Evolutionary conservation across 2,113 vertebrate species (phyloP).

Genomic region (Malaclemys terrapin): DNA sequence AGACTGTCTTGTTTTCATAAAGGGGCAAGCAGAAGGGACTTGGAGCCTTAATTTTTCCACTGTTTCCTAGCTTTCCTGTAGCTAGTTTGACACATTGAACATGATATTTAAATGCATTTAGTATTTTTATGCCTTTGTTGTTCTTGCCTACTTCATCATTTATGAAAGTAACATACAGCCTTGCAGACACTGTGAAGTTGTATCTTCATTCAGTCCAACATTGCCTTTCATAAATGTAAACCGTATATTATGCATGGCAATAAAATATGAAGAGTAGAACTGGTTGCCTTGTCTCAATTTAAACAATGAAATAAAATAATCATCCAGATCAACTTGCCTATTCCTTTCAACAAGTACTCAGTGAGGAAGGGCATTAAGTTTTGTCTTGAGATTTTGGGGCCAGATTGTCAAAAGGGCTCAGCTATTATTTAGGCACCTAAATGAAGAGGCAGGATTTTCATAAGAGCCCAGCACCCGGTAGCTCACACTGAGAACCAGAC

Average conservation of each 20-base stretch:
- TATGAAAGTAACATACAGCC: not conserved
- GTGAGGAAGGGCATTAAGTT: not conserved
- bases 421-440: not conserved
- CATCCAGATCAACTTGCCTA: not conserved
- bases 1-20: not conserved
- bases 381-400: not conserved
- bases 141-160: slow-evolving; percentile 11
- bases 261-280: slow-evolving; percentile 20
- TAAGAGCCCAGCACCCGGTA: not conserved
- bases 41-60: not conserved
- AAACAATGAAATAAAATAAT: not conserved
- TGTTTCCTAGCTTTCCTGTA: not conserved
- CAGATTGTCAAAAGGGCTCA: not conserved
- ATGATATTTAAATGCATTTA: not conserved
- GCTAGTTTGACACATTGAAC: not conserved
- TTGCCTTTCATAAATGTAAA: not conserved
- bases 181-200: not conserved
- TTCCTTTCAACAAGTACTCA: not conserved
- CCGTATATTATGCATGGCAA: not conserved
- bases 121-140: slow-evolving; percentile 15
- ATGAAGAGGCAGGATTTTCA: not conserved
- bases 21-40: not conserved
- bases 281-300: not conserved
- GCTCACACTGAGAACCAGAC: not conserved
- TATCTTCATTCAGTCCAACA: not conserved